These are phyloP conservation scores for Eonycteris spelaea DNA, from an alignment of 2,113 vertebrate species.

Conservation along the genomic window DNA sequence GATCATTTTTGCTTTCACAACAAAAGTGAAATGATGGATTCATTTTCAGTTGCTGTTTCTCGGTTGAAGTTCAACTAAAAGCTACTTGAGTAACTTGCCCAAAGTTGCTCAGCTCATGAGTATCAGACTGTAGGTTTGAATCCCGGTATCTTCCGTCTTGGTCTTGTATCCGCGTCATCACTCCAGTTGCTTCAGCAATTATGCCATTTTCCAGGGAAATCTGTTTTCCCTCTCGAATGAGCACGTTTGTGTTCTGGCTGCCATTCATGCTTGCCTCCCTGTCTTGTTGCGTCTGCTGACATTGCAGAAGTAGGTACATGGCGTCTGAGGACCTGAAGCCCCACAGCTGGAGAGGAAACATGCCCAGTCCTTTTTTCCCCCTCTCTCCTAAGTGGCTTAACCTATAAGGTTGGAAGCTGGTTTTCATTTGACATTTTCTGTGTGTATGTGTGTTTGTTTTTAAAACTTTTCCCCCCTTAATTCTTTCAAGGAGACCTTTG, in stretches of 20 bases:
- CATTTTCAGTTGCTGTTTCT: neutral
- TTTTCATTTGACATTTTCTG: constrained; percentile 57
- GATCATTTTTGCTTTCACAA: neutral
- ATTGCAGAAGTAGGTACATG: neutral
- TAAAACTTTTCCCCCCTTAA: neutral
- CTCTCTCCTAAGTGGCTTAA: neutral
- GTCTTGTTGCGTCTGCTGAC: neutral
- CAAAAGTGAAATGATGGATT: neutral
- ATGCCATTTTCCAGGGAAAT: neutral
- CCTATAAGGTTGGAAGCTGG: constrained; percentile 44
- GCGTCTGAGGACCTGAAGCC: neutral
- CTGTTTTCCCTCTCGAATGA: neutral
- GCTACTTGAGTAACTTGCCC: neutral
- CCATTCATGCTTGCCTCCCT: neutral
- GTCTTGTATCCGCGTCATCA: neutral
- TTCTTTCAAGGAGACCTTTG: constrained; percentile 54
- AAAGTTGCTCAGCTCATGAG: neutral
- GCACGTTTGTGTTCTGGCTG: neutral
- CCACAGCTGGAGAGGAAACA: constrained; percentile 13
- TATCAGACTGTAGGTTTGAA: neutral
- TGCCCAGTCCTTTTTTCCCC: neutral
- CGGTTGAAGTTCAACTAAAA: neutral
- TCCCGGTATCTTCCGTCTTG: neutral
- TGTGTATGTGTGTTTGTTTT: constrained; percentile 48
- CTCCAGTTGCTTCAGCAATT: neutral